phyloP scores from a whole-genome alignment of 1,140 invertebrate species.

The Arion vulgaris region DNA sequence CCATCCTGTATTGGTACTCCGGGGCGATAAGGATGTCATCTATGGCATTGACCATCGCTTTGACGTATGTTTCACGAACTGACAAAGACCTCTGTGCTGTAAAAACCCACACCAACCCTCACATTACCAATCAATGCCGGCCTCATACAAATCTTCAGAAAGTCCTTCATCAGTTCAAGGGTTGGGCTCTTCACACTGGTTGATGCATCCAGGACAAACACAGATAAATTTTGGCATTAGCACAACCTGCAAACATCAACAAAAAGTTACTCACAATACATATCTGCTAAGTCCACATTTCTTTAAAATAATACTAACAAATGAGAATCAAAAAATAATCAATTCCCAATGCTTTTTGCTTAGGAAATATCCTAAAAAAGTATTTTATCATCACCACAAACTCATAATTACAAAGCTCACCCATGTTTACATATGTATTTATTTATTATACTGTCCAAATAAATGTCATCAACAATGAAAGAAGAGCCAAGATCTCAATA shows the following conservation, averaged over 20 bases:
- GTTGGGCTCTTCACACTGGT: not conserved
- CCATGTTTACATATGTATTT: no score
- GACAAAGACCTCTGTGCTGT: not conserved
- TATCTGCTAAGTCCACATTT: no score
- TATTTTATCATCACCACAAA: no score
- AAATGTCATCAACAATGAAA: no score
- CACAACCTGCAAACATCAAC: not conserved
- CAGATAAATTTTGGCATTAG: not conserved
- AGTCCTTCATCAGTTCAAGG: slow-evolving; percentile 21
- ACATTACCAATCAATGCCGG: not conserved
- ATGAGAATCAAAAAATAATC: no score
- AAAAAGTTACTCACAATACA: no score
- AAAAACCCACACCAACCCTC: not conserved
- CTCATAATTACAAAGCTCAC: no score
- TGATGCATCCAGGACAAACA: slow-evolving; percentile 23
- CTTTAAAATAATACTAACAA: no score
- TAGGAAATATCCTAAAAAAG: no score
- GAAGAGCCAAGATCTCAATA: no score
- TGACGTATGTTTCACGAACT: not conserved
- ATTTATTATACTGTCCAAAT: no score
- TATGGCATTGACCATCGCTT: slow-evolving; percentile 11
- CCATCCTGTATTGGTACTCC: slow-evolving; percentile 13
- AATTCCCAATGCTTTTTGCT: no score
- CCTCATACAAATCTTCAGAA: not conserved
- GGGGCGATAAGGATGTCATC: not conserved